Conservation (phyloP, 2,113 vertebrate genomes). For the Erinaceus europaeus region DNA sequence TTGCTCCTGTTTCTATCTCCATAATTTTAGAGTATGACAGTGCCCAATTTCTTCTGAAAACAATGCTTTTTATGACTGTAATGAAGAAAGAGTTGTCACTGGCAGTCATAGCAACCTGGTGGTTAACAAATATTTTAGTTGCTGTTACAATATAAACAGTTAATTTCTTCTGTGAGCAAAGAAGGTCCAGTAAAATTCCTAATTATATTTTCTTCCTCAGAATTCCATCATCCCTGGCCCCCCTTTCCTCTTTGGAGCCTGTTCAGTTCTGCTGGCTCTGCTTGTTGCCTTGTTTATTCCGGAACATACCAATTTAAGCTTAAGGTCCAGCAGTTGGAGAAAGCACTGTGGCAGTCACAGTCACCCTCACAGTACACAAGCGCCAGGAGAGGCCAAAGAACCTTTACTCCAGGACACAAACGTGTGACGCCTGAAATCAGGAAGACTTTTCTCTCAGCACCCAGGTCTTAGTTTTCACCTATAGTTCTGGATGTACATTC, state of each 20-base stretch:
- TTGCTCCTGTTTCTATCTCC: background rate
- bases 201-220: constrained; percentile 71
- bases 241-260: constrained; percentile 89
- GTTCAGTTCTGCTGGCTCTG: constrained; percentile 89
- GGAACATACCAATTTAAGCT: constrained; percentile 86
- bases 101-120: background rate
- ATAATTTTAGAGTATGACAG: background rate
- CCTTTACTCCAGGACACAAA: constrained; percentile 91
- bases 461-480: constrained; percentile 70
- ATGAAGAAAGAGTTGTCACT: background rate
- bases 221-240: constrained; percentile 91
- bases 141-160: background rate
- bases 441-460: constrained; percentile 48
- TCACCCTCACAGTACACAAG: constrained; percentile 87
- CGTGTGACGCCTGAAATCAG: constrained; percentile 81
- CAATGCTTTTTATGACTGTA: background rate
- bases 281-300: constrained; percentile 94
- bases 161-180: background rate
- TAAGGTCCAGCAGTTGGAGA: constrained; percentile 87
- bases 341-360: constrained; percentile 88
- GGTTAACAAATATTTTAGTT: no score
- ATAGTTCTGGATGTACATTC: constrained; percentile 80
- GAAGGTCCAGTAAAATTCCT: background rate
- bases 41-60: background rate
- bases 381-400: constrained; percentile 90